Conservation (phyloP, 2,113 vertebrate genomes). For the Oxyruncus cristatus region DNA sequence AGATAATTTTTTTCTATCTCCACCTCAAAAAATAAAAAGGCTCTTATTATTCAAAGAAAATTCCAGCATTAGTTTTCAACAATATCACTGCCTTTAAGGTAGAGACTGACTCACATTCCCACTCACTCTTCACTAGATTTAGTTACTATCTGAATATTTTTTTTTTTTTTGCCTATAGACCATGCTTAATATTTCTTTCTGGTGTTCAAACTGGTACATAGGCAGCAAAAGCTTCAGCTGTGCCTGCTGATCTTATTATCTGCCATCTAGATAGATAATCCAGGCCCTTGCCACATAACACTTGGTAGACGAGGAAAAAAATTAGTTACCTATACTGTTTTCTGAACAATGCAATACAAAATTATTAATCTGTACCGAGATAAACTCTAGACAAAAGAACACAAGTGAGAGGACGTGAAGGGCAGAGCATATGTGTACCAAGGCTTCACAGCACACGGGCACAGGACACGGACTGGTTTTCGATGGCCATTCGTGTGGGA, state of each 20-base stretch:
- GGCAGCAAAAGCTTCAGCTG: neutral
- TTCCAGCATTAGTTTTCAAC: neutral
- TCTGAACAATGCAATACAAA: neutral
- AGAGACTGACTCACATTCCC: neutral
- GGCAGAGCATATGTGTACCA: neutral
- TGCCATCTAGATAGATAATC: neutral
- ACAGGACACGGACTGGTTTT: rapidly evolving
- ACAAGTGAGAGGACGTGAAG: rapidly evolving
- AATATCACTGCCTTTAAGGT: neutral
- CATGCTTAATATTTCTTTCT: neutral
- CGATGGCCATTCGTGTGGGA: rapidly evolving
- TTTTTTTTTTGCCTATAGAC: neutral
- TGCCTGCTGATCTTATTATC: neutral
- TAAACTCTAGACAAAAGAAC: neutral
- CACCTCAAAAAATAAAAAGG: neutral
- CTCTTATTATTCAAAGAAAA: neutral
- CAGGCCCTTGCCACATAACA: neutral
- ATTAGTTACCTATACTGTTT: neutral
- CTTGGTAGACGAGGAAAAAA: neutral
- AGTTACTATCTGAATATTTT: neutral
- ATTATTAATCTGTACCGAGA: neutral
- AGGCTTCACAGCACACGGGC: neutral
- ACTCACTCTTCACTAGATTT: neutral
- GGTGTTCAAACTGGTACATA: neutral
- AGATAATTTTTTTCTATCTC: neutral